Conservation (phyloP, 1,140 invertebrate species). For the Brachionus rotundiformis region DNA sequence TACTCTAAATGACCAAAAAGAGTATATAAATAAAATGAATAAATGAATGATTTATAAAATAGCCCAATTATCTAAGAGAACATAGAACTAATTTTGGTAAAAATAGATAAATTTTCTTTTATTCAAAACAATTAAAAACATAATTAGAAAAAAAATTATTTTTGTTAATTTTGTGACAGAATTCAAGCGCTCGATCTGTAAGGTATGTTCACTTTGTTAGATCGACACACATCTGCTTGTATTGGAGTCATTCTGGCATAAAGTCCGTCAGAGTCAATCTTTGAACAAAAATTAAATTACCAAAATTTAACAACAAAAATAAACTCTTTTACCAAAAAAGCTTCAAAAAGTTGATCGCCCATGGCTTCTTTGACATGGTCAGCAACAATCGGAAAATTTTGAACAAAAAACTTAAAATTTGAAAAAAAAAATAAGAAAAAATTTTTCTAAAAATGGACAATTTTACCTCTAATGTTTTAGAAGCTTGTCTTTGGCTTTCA, state of each 20-base stretch:
- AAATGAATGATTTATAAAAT: background rate
- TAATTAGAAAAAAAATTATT: background rate
- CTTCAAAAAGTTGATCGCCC: constrained; percentile 62
- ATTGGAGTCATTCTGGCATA: constrained; percentile 63
- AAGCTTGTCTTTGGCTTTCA: constrained; percentile 63
- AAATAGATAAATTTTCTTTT: constrained; percentile 26
- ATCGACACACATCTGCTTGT: constrained; percentile 63
- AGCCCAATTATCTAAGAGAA: no score
- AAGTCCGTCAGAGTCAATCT: constrained; percentile 61
- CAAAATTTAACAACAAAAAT: background rate
- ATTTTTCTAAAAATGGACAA: background rate
- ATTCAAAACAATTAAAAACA: background rate
- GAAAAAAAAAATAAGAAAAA: constrained; percentile 41
- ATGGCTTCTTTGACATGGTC: constrained; percentile 63
- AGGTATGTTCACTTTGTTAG: constrained; percentile 64
- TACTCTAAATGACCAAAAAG: no score
- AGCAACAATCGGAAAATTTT: constrained; percentile 62
- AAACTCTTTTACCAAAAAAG: constrained; percentile 60
- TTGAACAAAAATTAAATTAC: constrained; percentile 51
- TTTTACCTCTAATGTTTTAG: constrained; percentile 61
- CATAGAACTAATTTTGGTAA: background rate
- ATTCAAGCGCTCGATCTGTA: constrained; percentile 28
- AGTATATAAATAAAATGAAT: background rate
- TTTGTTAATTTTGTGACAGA: background rate
- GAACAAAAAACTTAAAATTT: constrained; percentile 60